Percentiles rank a stretch among this genome's conserved stretches.
Conservation (phyloP, 2,113 vertebrate species). For the Seriola aureovittata region DNA sequence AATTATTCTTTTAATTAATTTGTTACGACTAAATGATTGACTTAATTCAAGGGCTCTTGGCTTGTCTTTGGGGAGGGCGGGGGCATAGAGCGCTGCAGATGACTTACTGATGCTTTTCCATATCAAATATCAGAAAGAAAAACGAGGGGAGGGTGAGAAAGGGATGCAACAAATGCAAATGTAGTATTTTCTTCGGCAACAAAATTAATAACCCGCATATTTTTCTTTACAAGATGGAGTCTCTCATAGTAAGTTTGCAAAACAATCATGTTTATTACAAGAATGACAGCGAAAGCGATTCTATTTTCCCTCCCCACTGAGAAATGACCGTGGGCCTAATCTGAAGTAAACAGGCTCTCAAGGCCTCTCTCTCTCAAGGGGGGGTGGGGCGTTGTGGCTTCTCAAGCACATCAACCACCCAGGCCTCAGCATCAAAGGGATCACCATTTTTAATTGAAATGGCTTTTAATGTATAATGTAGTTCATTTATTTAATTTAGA, state of each 20-base stretch:
- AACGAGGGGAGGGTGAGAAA: not conserved
- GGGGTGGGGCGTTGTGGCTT: constrained; percentile 37
- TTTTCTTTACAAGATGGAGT: constrained; percentile 8
- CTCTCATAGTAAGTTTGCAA: constrained; percentile 29
- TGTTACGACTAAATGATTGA: constrained; percentile 87
- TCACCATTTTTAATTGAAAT: constrained; percentile 74
- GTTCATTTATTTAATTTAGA: constrained; percentile 80
- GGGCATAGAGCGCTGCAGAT: constrained; percentile 56
- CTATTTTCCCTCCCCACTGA: constrained; percentile 54
- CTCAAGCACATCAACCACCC: constrained; percentile 63
- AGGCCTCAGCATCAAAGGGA: constrained; percentile 68
- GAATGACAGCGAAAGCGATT: constrained; percentile 40
- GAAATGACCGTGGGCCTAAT: constrained; percentile 66
- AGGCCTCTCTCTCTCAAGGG: constrained; percentile 31
- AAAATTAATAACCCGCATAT: constrained; percentile 13
- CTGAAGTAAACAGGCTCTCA: constrained; percentile 67
- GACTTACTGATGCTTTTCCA: constrained; percentile 59
- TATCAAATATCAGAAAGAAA: constrained; percentile 52
- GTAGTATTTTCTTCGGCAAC: not conserved
- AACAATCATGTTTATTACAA: constrained; percentile 53
- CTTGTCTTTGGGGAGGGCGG: constrained; percentile 71
- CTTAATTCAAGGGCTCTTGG: constrained; percentile 83
- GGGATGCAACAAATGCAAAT: constrained; percentile 24
- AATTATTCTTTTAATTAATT: constrained; percentile 89
- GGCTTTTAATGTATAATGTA: constrained; percentile 73